These are phyloP conservation scores for Hirtodrosophila trivittata DNA, from an alignment of 2,888 invertebrate genomes.

Conservation along the genomic window DNA sequence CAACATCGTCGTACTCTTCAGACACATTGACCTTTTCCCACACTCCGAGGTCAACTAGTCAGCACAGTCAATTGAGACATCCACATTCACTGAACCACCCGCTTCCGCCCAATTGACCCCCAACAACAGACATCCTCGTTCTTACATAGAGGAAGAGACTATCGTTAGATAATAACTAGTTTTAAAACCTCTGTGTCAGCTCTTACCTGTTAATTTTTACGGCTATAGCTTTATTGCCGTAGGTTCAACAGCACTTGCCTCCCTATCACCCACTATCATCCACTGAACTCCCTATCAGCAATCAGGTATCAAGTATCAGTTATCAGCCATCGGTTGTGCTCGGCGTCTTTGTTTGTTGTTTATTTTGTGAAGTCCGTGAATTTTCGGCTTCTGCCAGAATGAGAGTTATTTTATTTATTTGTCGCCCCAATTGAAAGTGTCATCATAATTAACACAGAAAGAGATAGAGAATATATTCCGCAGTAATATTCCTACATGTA, in stretches of 20 bases:
- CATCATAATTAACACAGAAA: constrained; percentile 7
- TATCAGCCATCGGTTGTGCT: constrained; percentile 12
- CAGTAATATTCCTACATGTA: constrained; percentile 1
- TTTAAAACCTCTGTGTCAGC: no score
- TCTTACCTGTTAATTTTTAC: not conserved
- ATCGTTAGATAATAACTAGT: constrained; percentile 8
- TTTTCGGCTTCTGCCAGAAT: not conserved
- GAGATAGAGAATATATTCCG: no score
- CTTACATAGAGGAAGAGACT: not conserved
- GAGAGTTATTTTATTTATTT: not conserved
- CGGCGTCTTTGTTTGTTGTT: constrained; percentile 11
- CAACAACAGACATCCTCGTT: no score
- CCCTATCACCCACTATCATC: constrained; percentile 15
- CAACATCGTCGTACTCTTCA: constrained; percentile 4
- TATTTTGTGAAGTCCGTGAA: constrained; percentile 2
- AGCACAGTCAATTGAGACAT: not conserved
- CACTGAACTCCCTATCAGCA: constrained; percentile 24
- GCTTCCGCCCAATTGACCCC: not conserved
- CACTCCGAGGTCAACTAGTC: constrained; percentile 39
- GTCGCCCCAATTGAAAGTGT: constrained; percentile 9
- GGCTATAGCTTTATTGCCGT: not conserved
- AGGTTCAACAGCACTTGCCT: not conserved
- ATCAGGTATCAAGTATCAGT: constrained; percentile 7
- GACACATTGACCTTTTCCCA: constrained; percentile 49
- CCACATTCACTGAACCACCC: not conserved